A percentile compares a stretch with the other conserved stretches of the same genome.
phyloP scores from a whole-genome alignment of 2,888 invertebrate species.

The Volucella inanis region DNA sequence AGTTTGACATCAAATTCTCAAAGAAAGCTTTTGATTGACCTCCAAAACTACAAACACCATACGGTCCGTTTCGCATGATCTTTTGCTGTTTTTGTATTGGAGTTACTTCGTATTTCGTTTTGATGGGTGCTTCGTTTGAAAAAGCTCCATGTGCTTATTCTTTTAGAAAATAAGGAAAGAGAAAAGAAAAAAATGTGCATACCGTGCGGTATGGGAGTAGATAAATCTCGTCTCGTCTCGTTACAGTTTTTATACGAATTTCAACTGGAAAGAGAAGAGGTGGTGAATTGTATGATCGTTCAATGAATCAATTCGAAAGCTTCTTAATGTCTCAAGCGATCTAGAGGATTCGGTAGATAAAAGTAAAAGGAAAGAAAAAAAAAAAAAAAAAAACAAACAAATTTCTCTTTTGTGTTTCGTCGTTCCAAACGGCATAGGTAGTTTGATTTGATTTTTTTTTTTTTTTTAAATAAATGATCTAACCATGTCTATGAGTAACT shows the following conservation, averaged over 20 bases:
- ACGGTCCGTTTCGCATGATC: slow-evolving; percentile 3
- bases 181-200: too few relatives aligned
- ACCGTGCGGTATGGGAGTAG: not conserved
- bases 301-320: slow-evolving; percentile 51
- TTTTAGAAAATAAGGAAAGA: too few relatives aligned
- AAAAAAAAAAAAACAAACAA: not conserved
- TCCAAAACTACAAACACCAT: slow-evolving; percentile 37
- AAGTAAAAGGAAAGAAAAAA: slow-evolving; percentile 40
- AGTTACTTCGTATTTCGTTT: slow-evolving; percentile 33
- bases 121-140: slow-evolving; percentile 28
- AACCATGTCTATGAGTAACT: not conserved
- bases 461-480: slow-evolving; percentile 16
- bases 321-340: slow-evolving; percentile 24
- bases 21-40: slow-evolving; percentile 38
- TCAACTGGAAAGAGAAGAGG: slow-evolving; percentile 35
- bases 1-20: slow-evolving; percentile 33
- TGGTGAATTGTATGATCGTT: slow-evolving; percentile 13
- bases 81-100: slow-evolving; percentile 20
- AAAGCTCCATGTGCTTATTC: slow-evolving; percentile 24
- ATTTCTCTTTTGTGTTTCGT: slow-evolving; percentile 61
- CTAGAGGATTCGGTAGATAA: slow-evolving; percentile 44
- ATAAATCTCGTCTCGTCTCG: slow-evolving; percentile 9
- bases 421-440: slow-evolving; percentile 25
- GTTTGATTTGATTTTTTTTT: not conserved
- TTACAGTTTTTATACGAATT: slow-evolving; percentile 3